Evolutionary conservation across 1,140 invertebrate genomes (phyloP), one percentile per base, ranked within the genome.

Genomic region (Drosophila aff.): DNA sequence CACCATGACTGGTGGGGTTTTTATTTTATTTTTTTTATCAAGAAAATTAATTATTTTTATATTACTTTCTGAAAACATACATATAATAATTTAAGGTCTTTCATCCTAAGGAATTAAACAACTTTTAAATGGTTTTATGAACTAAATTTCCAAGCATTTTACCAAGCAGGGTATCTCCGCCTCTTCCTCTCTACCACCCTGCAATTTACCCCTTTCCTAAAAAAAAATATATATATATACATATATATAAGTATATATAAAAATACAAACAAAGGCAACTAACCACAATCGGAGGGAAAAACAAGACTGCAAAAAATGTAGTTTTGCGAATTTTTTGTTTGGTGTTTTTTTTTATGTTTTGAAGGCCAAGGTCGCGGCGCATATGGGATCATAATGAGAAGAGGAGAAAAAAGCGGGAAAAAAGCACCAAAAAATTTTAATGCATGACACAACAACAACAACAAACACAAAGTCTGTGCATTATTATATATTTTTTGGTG

Each of bases 291-390:
- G 18, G 40, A 40, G 46, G 21, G 66, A 66, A 52, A 43, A 73
- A 55, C 55, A 46, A 66, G 41, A 79, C 59, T 60, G 62, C 58
- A 72, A 73, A 73, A 60, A 73, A 50, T 43, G 52, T 55, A 43
- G 72, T 73, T 73, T 73, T 72, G 69, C 69, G 23, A 59, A 72
- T 72, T 71, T 73, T 72, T 73, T 60, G 49, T 69, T 36, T 41
- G 16, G 16, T n/a, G 18, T 26, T 72, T 71, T 68, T 68, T 72
- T 69, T 57, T 72, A 21, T 72, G 53, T 52, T 57, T 73, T 73
- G 69, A 77, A 77, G 75, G 75, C 62, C 75, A 76, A 77, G 55
- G 82, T 84, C 77, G 67, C 44, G 40, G 52, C 61, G 77, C 74
- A 82, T 61, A 79, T 79, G 71, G 76, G 66, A 79, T 69, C 52